Evolutionary conservation across 2,888 invertebrate species (phyloP), one percentile per base, ranked within the genome.

Genomic region (Buathra laborator): DNA sequence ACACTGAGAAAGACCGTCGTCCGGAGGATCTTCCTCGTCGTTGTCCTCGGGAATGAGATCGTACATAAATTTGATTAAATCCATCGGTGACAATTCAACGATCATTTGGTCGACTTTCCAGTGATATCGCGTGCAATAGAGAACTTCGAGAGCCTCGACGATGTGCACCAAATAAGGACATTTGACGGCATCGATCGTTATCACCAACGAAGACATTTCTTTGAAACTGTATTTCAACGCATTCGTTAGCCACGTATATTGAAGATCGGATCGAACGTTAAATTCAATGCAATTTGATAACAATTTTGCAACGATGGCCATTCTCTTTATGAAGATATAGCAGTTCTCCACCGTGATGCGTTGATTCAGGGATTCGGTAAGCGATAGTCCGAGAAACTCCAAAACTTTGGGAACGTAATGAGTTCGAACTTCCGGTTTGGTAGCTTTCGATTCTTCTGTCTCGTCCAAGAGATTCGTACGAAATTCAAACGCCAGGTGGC

Each of bases 261-360:
- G 24, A 0, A 19, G 1, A 14, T 83, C 72, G 4, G 72, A 24
- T 6, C 32, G 43, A 44, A 91, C 84, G 24, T 89, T 89, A 12
- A 91, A 85, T 81, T 87, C 85, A 46, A 81, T 88, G 19, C 93
- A 86, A 79, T 90, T 89, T 3, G 93, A 89, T 3, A 89, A 37
- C 6, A 91, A 66, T 88, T 89, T 91, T 4, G 89, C 90, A 9
- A 91, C 44, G 3, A 92, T 75, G 0, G 90, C 78, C 5, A 89
- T 81, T 79, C 91, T 91, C 16, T 86, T 87, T n/a, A 93, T 87
- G 14, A 84, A 67, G 0, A 32, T 79, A 68, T 83, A 82, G 5
- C 90, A 43, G 66, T 89, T 88, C 29, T 89, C 84, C 0, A 43
- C 68, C 7, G 9, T 51, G 43, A 62, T 68, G 4, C 75, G 80